Evolutionary conservation across 1,140 invertebrate species (phyloP), one percentile per base, ranked within the genome.

Genomic region (Drosophila ambigua): DNA sequence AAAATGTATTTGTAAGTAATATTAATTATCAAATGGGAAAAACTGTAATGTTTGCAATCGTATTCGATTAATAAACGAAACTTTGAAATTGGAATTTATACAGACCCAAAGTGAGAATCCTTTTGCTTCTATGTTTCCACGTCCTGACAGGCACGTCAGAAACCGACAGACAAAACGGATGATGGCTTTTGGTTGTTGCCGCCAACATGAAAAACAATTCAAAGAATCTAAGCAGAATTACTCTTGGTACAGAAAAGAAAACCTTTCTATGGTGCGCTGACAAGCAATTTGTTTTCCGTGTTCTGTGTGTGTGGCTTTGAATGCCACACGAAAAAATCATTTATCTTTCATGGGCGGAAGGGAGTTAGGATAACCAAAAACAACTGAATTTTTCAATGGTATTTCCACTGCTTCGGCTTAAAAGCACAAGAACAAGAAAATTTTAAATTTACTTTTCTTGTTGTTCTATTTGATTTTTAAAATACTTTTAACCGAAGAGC

Each of bases 191-290:
- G 44, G 13, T n/a, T 16, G 6, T 13, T 13, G 39, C 50, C 39
- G 58, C 20, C 55, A 31, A 62, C 50, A 58, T 76, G 48, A 46
- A 58, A 59, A 77, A 66, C 55, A 28, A 66, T 72, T 54, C 60
- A 48, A 61, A n/a, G 26, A 57, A 76, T 77, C 28, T 20, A 31
- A 60, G 26, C 7, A 28, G 50, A 41, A 55, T 39, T 39, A 20
- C 31, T n/a, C 60, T 3, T 5, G 43, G 23, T 9, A 5, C 24
- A 44, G 15, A 31, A 52, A 20, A 39, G 46, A 23, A 35, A 11
- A 35, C 31, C 9, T 35, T 35, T 35, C 31, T 11, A 9, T 9
- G 9, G 9, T 9, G 31, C 31, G 46, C 64, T 48, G 28, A 54
- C 54, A 69, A 45, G 58, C 39, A 50, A 73, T 57, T 44, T 50